Conservation (phyloP, 2,888 invertebrate species). For the Thymelicus lineola region DNA sequence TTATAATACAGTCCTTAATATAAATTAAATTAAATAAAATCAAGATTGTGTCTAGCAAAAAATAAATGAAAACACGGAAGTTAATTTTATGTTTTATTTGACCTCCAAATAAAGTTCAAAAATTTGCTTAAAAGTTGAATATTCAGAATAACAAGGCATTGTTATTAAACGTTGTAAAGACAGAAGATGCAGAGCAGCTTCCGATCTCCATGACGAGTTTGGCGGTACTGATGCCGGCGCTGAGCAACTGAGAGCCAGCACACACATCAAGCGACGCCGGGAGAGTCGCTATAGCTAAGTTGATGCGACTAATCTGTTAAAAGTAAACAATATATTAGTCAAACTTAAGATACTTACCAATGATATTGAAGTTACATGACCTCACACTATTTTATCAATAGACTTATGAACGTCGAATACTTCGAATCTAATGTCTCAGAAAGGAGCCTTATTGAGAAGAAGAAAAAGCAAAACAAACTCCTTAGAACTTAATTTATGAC, state of each 20-base stretch:
- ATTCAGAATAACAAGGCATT: slow-evolving; percentile 30
- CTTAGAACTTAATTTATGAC: no score
- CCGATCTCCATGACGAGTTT: slow-evolving; percentile 68
- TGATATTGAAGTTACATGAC: no score
- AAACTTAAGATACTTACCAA: no score
- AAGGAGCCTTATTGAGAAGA: no score
- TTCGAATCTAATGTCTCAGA: no score
- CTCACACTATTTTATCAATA: no score
- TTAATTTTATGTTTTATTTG: not conserved
- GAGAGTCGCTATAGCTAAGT: slow-evolving; percentile 62
- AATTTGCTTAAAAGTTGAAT: not conserved
- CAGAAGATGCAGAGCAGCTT: slow-evolving; percentile 62
- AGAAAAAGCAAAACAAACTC: no score
- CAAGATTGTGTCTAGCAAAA: no score
- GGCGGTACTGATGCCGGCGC: slow-evolving; percentile 64
- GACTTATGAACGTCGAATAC: no score
- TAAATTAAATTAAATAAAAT: no score
- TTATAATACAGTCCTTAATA: no score
- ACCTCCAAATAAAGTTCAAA: not conserved
- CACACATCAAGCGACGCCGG: slow-evolving; percentile 71
- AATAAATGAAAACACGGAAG: no score
- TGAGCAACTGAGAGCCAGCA: slow-evolving; percentile 63
- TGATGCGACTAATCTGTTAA: slow-evolving; percentile 67
- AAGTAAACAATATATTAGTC: not conserved
- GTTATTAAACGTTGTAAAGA: slow-evolving; percentile 56